Percentiles rank a stretch among this genome's conserved stretches.
Evolutionary conservation across 1,140 invertebrate genomes (phyloP).

Genomic region (Steinernema khuongi): DNA sequence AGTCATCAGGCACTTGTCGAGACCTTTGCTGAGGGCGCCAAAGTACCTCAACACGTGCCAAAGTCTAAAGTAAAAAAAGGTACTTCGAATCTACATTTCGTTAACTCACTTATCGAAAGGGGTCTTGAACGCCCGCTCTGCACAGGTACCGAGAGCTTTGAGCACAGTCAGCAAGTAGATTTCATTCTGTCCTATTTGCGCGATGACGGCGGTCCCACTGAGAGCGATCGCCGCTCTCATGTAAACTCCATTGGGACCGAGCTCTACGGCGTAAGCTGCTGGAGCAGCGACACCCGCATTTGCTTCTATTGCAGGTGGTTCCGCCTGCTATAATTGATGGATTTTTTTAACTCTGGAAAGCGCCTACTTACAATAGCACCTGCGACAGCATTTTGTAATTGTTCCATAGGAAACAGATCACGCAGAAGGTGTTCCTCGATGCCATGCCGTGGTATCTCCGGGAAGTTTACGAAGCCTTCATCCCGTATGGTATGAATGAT

Average conservation of each 20-base stretch:
- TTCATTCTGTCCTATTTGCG: too few relatives aligned
- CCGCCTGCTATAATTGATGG: too few relatives aligned
- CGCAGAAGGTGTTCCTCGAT: too few relatives aligned
- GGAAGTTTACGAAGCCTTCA: too few relatives aligned
- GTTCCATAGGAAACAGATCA: too few relatives aligned
- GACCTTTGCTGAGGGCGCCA: background rate
- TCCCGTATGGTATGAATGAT: too few relatives aligned
- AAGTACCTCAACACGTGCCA: background rate
- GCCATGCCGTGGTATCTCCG: too few relatives aligned
- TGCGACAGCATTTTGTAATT: too few relatives aligned
- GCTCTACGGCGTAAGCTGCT: background rate
- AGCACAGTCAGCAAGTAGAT: too few relatives aligned
- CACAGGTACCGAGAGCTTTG: too few relatives aligned
- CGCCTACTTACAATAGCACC: too few relatives aligned
- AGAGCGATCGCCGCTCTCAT: background rate
- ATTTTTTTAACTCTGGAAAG: too few relatives aligned
- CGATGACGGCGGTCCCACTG: background rate
- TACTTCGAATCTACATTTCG: background rate
- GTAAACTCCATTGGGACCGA: background rate
- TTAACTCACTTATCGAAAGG: background rate
- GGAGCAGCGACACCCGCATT: background rate
- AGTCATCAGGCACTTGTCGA: background rate
- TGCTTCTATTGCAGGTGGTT: background rate
- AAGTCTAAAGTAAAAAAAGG: background rate
- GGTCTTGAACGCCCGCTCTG: background rate